A percentile compares a stretch with the other conserved stretches of the same genome.
These are phyloP conservation scores for Scelioninae gen. 2 DNA, from an alignment of 2,888 invertebrate genomes.

Conservation along the genomic window DNA sequence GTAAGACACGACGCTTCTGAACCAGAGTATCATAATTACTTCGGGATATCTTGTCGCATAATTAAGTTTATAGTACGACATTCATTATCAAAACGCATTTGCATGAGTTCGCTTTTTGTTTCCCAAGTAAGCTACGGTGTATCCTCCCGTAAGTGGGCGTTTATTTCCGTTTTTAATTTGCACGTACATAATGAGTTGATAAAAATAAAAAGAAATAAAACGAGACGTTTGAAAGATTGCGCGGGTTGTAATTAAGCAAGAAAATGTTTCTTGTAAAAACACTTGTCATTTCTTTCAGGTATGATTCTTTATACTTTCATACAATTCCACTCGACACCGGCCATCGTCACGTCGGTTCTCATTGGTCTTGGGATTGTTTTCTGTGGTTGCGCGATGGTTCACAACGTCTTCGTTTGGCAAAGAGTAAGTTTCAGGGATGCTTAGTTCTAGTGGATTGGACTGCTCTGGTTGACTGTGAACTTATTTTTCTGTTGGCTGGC, in stretches of 20 bases:
- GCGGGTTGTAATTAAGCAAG: constrained; percentile 10
- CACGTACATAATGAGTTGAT: not conserved
- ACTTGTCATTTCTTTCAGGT: constrained; percentile 78
- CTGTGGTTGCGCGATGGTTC: constrained; percentile 94
- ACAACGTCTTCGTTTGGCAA: constrained; percentile 96
- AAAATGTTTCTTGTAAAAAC: constrained; percentile 15
- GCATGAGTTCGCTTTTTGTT: constrained; percentile 29
- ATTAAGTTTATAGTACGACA: constrained; percentile 38
- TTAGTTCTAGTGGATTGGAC: not conserved
- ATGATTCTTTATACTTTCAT: constrained; percentile 94
- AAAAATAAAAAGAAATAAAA: not conserved
- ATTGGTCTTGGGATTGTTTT: constrained; percentile 94
- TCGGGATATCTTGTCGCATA: constrained; percentile 12
- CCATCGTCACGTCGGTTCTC: constrained; percentile 91
- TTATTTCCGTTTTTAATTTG: constrained; percentile 17
- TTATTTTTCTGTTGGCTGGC: too few relatives aligned
- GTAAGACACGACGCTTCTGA: constrained; percentile 76
- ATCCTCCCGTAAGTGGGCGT: constrained; percentile 8
- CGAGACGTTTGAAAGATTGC: not conserved
- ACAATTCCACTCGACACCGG: constrained; percentile 93
- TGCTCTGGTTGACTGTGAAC: not conserved
- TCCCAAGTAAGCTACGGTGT: not conserved
- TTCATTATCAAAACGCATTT: constrained; percentile 31
- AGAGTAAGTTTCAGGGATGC: constrained; percentile 75
- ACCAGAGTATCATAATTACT: constrained; percentile 39